Evolutionary conservation across 2,888 invertebrate species (phyloP), one percentile per base, ranked within the genome.

Genomic region (Microctonus brassicae): DNA sequence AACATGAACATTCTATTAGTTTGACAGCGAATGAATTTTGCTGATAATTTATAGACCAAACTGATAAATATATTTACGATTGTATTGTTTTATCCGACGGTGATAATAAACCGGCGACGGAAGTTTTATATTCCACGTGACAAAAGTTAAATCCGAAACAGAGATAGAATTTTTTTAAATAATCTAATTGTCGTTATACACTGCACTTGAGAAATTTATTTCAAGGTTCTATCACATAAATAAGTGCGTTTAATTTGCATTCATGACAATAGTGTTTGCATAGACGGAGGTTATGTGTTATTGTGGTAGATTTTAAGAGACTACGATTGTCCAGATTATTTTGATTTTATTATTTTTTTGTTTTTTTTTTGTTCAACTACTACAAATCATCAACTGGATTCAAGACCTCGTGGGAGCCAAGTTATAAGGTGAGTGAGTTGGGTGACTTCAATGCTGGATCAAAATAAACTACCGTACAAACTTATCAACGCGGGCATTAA

Each of bases 361-460:
- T 22, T 47, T 7, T 47, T 58, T 62, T 20, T 20, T 17, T 22
- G 11, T 52, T 7, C 10, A 13, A 33, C 34, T 5, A 33, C n/a
- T 58, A 20, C 26, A 26, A 29, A 47, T 34, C 29, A 53, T 36
- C 66, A 34, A 29, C 53, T 60, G 65, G 70, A 70, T 52, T 67
- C 42, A 47, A 58, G 66, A 39, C 42, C 24, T 20, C 62, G 63
- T 42, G 20, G 36, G 26, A 62, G 42, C 39, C 9, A 39, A n/a
- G n/a, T 22, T 9, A 22, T 2, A 66, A 67, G 71, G 71, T 71
- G 65, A 57, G 71, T 71, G 63, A 10, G 11, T 9, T 13, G 26
- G 47, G 64, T 58, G 71, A 71, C 33, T 75, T 71, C 69, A 75
- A 73, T 69, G 76, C 70, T 68, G 53, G 29, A 7, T 42, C 36